Percentiles rank a stretch among this genome's conserved stretches.
Conservation (phyloP, 2,113 vertebrate species). For the Trematocara nigrifrons region DNA sequence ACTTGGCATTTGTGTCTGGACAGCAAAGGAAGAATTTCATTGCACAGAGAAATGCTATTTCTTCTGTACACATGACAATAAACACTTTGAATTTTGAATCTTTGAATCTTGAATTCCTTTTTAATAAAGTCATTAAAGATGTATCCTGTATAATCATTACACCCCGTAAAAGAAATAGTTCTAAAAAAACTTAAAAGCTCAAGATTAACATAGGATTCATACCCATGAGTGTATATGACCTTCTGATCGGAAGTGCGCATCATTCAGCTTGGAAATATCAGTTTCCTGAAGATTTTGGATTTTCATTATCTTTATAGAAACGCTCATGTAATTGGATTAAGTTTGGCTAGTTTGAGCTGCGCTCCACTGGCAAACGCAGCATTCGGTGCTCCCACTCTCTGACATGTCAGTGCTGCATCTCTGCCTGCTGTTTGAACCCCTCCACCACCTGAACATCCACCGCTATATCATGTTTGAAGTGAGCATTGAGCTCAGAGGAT, state of each 20-base stretch:
- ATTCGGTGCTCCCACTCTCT: not conserved
- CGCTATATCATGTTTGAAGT: not conserved
- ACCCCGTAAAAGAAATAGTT: not conserved
- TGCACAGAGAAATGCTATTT: not conserved
- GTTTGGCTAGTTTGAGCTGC: not conserved
- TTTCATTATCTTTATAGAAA: not conserved
- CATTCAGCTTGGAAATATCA: not conserved
- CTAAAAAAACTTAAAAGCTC: not conserved
- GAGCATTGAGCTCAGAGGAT: not conserved
- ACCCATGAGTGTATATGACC: not conserved
- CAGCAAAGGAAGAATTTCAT: not conserved
- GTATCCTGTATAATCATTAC: not conserved
- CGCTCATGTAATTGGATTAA: not conserved
- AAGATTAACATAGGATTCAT: not conserved
- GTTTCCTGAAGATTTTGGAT: not conserved
- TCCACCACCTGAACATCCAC: not conserved
- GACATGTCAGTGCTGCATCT: not conserved
- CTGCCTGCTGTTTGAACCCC: not conserved
- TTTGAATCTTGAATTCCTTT: no score
- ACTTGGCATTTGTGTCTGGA: not conserved
- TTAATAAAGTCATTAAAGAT: not conserved
- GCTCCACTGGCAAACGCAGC: not conserved
- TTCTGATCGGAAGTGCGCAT: not conserved
- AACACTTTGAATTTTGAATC: no score
- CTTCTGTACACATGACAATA: not conserved